These are phyloP conservation scores for Drosophila macrospina DNA, from an alignment of 2,888 invertebrate genomes.

Conservation along the genomic window DNA sequence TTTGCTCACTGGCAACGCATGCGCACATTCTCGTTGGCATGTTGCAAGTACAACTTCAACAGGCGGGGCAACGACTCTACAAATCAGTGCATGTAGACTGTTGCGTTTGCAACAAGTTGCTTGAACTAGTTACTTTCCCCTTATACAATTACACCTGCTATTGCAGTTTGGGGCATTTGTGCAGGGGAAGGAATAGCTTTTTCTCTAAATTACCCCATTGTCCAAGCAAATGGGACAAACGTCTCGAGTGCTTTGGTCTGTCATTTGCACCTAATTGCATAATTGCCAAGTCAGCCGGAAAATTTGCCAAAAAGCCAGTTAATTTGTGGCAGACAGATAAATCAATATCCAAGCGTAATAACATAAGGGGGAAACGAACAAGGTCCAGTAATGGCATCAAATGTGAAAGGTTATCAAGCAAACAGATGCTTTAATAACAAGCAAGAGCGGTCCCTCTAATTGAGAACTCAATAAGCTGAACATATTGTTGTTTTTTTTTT, in stretches of 20 bases:
- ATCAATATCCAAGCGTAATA: slow-evolving; percentile 34
- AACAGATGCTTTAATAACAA: background rate
- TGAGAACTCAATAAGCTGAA: too few relatives aligned
- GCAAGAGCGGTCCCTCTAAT: background rate
- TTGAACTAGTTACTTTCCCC: slow-evolving; percentile 14
- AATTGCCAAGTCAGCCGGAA: slow-evolving; percentile 76
- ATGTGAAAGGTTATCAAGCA: background rate
- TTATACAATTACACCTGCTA: slow-evolving; percentile 10
- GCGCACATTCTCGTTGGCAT: slow-evolving; percentile 37
- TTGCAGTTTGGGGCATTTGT: slow-evolving; percentile 2
- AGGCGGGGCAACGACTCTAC: slow-evolving; percentile 35
- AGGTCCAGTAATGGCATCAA: background rate
- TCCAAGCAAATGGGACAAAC: background rate
- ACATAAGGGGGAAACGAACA: background rate
- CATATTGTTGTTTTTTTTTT: background rate
- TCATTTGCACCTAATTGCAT: slow-evolving; percentile 70
- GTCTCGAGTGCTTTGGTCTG: slow-evolving; percentile 27
- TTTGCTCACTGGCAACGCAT: slow-evolving; percentile 44
- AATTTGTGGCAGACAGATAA: slow-evolving; percentile 62
- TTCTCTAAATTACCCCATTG: slow-evolving; percentile 21
- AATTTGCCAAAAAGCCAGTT: slow-evolving; percentile 70
- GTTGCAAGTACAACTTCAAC: background rate
- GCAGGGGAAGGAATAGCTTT: slow-evolving; percentile 4
- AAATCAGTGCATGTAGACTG: slow-evolving; percentile 25
- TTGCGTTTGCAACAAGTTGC: slow-evolving; percentile 74